Evolutionary conservation across 2,888 invertebrate species (phyloP).

Genomic region (Watsonalla binaria): DNA sequence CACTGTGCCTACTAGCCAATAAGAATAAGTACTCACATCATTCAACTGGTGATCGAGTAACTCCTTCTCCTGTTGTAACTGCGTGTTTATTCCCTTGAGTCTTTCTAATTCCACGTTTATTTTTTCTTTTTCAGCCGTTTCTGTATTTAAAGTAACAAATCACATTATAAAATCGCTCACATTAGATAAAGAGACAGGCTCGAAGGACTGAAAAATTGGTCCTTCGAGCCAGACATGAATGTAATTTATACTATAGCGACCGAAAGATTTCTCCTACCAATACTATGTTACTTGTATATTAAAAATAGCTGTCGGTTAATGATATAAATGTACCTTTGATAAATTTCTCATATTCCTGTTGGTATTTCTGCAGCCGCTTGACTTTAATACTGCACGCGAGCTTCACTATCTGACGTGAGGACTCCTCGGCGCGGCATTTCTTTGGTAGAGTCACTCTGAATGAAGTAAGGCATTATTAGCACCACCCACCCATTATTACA

Average conservation of each 20-base stretch:
- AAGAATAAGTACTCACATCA: conserved; percentile 36
- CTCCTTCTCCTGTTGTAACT: conserved; percentile 66
- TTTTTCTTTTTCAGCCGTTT: conserved; percentile 78
- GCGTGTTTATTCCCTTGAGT: conserved; percentile 64
- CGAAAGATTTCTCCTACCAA: too few species aligned
- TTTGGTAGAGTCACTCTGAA: conserved; percentile 93
- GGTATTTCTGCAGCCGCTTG: conserved; percentile 96
- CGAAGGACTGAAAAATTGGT: too few species aligned
- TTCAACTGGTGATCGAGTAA: conserved; percentile 52
- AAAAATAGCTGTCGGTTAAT: neutral
- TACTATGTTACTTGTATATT: too few species aligned
- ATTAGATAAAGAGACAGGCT: neutral
- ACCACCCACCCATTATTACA: too few species aligned
- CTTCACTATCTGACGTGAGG: conserved; percentile 92
- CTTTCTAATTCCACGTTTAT: conserved; percentile 82
- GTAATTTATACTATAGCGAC: too few species aligned
- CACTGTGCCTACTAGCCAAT: too few species aligned
- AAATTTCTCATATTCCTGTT: conserved; percentile 85
- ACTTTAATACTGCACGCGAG: conserved; percentile 94
- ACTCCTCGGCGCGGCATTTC: conserved; percentile 94
- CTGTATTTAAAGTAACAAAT: conserved; percentile 27
- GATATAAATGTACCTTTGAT: conserved; percentile 74
- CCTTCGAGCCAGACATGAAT: too few species aligned
- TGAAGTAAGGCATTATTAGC: neutral
- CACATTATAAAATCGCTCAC: conserved; percentile 1